phyloP scores from a whole-genome alignment of 2,113 vertebrate genomes.

The Orcinus orca region DNA sequence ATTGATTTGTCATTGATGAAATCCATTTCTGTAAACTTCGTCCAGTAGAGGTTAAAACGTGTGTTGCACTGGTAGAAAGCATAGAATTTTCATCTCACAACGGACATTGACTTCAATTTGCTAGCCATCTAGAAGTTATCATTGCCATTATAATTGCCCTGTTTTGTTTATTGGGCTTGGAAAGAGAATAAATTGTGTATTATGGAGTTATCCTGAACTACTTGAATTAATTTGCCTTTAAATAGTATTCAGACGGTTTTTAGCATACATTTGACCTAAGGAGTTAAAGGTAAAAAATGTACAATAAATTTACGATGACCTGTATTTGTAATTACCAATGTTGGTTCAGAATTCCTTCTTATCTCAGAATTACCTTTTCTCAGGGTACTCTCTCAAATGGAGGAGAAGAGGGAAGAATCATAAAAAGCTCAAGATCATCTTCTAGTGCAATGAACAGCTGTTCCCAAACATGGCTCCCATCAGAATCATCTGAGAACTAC shows the following conservation, averaged over 20 bases:
- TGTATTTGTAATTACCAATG: neutral
- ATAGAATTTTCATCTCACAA: slow-evolving; percentile 2
- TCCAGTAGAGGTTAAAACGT: neutral
- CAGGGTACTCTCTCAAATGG: neutral
- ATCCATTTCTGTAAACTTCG: neutral
- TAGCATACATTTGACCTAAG: neutral
- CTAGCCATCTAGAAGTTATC: neutral
- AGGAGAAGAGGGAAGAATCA: neutral
- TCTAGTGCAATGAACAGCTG: neutral
- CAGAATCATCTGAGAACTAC: neutral
- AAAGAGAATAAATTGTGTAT: neutral
- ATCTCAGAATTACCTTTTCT: slow-evolving; percentile 26
- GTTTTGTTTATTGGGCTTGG: neutral
- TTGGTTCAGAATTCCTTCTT: neutral
- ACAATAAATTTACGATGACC: neutral
- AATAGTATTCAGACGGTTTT: neutral
- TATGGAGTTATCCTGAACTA: neutral
- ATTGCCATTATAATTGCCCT: neutral
- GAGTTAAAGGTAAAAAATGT: neutral
- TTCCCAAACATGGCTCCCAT: neutral
- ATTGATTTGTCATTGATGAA: slow-evolving; percentile 50
- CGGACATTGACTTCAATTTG: neutral
- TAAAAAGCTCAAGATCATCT: neutral
- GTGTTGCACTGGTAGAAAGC: neutral
- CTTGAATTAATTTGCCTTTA: slow-evolving; percentile 28